Evolutionary conservation across 2,888 invertebrate genomes (phyloP).

Genomic region (Tyria jacobaeae): DNA sequence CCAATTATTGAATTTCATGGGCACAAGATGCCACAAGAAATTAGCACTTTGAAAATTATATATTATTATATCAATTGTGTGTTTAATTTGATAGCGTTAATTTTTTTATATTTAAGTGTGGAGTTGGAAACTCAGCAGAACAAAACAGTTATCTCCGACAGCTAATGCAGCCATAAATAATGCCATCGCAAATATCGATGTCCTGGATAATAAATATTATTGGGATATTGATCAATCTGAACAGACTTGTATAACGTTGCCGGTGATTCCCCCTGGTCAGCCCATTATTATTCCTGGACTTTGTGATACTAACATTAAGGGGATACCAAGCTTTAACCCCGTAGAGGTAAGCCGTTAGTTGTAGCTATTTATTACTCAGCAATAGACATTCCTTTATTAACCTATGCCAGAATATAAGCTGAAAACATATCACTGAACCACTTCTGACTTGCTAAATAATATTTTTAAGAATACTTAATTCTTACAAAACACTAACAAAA

Average conservation of each 20-base stretch:
- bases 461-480: too few relatives aligned
- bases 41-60: background rate
- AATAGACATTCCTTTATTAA: background rate
- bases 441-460: too few relatives aligned
- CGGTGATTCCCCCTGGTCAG: slow-evolving; percentile 62
- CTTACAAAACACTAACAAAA: too few relatives aligned
- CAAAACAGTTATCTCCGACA: slow-evolving; percentile 46
- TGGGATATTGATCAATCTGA: slow-evolving; percentile 66
- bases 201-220: slow-evolving; percentile 65
- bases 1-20: background rate
- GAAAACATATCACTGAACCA: too few relatives aligned
- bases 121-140: slow-evolving; percentile 78
- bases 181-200: slow-evolving; percentile 53
- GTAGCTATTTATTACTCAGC: background rate
- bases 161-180: slow-evolving; percentile 56
- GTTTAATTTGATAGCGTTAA: background rate
- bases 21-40: background rate
- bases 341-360: slow-evolving; percentile 55
- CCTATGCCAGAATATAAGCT: background rate
- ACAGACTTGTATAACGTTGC: slow-evolving; percentile 70
- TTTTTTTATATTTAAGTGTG: slow-evolving; percentile 60
- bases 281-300: slow-evolving; percentile 68
- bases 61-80: too few relatives aligned
- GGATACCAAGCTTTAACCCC: slow-evolving; percentile 63
- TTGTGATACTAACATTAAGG: slow-evolving; percentile 65